Percentiles rank a stretch among this genome's conserved stretches.
Conservation (phyloP, 2,797 vertebrate species). For the Agapornis canus region DNA sequence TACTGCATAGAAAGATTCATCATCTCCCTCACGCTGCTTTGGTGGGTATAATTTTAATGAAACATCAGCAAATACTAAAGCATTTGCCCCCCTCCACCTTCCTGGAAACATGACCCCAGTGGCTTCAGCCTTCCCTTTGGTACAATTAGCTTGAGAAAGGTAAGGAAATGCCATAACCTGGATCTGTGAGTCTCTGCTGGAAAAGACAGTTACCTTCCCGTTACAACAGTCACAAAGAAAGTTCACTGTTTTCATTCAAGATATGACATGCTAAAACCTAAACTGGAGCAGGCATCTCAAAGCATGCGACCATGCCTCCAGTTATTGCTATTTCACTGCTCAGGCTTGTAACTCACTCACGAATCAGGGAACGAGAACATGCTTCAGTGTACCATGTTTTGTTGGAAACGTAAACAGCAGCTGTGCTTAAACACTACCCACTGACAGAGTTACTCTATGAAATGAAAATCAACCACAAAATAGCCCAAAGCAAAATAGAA, state of each 20-base stretch:
- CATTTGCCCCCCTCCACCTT: background rate
- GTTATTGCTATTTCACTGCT: background rate
- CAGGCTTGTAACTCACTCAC: background rate
- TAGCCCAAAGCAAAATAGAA: conserved; percentile 5
- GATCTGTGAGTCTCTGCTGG: background rate
- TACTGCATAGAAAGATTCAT: background rate
- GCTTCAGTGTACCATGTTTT: background rate
- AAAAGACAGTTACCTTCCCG: background rate
- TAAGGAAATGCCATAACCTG: background rate
- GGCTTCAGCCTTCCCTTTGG: background rate
- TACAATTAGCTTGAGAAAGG: background rate
- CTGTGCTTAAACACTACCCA: background rate
- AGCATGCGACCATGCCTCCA: background rate
- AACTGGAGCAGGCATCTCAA: background rate
- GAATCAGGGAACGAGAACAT: background rate
- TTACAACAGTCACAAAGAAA: background rate
- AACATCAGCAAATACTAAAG: background rate
- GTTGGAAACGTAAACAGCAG: background rate
- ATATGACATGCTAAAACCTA: background rate
- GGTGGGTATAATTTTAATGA: background rate
- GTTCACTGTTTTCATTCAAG: background rate
- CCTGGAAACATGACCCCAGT: background rate
- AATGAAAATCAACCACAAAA: background rate
- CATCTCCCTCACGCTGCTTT: background rate
- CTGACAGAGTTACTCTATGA: background rate